Conservation (phyloP, 2,113 vertebrate genomes). For the Amia ocellicauda region DNA sequence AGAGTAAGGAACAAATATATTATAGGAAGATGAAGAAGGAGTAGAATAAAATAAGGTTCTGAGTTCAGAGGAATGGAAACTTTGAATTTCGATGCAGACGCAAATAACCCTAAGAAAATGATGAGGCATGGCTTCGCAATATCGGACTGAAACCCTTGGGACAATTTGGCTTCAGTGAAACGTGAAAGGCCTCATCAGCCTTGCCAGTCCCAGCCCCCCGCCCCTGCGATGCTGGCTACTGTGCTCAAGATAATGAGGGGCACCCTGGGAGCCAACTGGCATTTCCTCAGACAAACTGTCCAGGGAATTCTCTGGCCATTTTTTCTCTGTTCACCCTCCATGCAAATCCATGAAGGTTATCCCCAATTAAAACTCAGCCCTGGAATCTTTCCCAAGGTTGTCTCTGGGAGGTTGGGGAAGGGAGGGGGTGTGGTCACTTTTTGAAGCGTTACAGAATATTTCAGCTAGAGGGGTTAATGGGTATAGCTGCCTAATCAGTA, state of each 20-base stretch:
- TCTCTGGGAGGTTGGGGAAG: too few species aligned
- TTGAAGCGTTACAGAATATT: too few species aligned
- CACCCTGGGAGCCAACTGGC: neutral
- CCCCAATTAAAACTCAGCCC: slow-evolving; percentile 14
- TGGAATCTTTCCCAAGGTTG: too few species aligned
- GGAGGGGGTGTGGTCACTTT: too few species aligned
- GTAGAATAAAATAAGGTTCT: too few species aligned
- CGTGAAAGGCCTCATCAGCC: neutral
- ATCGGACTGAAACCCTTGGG: neutral
- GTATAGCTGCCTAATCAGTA: too few species aligned
- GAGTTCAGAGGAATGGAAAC: too few species aligned
- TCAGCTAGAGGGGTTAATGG: too few species aligned
- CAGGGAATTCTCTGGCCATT: too few species aligned
- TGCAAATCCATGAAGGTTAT: neutral
- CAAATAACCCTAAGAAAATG: neutral
- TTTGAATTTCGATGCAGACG: too few species aligned
- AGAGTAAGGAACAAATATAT: too few species aligned
- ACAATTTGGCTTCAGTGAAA: slow-evolving; percentile 7
- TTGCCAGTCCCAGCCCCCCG: neutral
- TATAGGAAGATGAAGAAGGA: too few species aligned
- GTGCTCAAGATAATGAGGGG: slow-evolving; percentile 12
- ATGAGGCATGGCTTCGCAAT: neutral
- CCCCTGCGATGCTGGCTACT: slow-evolving; percentile 2
- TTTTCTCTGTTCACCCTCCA: neutral
- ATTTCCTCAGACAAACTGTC: slow-evolving; percentile 10